phyloP scores from a whole-genome alignment of 2,113 vertebrate species.

The Peromyscus polionotus region DNA sequence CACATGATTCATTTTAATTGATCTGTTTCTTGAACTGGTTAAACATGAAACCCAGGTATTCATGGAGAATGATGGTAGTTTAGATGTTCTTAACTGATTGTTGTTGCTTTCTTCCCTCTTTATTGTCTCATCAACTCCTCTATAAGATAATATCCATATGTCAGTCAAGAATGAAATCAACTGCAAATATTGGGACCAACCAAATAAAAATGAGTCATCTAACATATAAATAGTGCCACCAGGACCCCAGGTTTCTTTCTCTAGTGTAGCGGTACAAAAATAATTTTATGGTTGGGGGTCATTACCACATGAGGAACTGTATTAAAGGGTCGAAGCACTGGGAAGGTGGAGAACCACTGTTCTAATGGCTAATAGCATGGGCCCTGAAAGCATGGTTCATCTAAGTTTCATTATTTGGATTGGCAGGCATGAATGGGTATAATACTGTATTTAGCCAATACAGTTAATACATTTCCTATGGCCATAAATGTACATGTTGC shows the following conservation, averaged over 20 bases:
- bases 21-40: slow-evolving; percentile 12
- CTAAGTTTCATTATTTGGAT: neutral
- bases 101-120: neutral
- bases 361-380: neutral
- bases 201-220: slow-evolving; percentile 21
- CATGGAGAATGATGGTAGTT: slow-evolving; percentile 9
- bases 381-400: neutral
- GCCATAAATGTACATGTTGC: neutral
- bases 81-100: neutral
- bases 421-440: neutral
- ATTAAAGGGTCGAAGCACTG: neutral
- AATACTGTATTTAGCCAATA: neutral
- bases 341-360: neutral
- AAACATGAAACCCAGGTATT: slow-evolving; percentile 20
- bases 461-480: neutral
- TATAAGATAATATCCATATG: neutral
- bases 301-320: neutral
- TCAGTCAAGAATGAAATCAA: slow-evolving; percentile 57
- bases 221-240: neutral
- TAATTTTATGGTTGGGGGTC: neutral
- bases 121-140: slow-evolving; percentile 18
- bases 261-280: neutral
- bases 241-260: neutral
- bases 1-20: neutral
- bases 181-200: neutral